Percentiles rank a stretch among this genome's conserved stretches.
These are phyloP conservation scores for Alectura lathami DNA, from an alignment of 2,113 vertebrate species.

Conservation along the genomic window DNA sequence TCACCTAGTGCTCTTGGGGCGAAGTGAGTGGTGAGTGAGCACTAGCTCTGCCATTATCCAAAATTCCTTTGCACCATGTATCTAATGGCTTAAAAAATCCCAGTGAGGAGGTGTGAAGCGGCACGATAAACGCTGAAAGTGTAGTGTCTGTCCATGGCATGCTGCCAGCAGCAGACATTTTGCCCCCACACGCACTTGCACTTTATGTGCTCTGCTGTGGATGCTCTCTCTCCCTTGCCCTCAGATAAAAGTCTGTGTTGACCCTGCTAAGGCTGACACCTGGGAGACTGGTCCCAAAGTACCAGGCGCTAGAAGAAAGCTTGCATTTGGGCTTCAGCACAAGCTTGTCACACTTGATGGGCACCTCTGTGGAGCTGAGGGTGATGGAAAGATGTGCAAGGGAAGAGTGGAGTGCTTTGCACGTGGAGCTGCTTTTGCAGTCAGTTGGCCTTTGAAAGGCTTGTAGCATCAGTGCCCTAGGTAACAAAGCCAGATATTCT, in stretches of 20 bases:
- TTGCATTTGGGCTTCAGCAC: background rate
- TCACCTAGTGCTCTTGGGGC: background rate
- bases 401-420: background rate
- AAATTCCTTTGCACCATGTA: background rate
- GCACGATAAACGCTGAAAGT: background rate
- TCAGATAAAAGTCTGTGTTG: background rate
- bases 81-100: background rate
- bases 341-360: background rate
- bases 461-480: background rate
- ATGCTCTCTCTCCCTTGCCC: background rate
- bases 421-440: background rate
- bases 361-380: background rate
- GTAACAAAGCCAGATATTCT: background rate
- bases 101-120: background rate
- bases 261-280: background rate
- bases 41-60: accelerated
- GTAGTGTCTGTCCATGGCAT: background rate
- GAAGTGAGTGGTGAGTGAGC: background rate
- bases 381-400: background rate
- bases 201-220: background rate
- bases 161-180: background rate
- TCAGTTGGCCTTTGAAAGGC: background rate
- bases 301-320: background rate
- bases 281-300: background rate
- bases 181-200: background rate